These are phyloP conservation scores for Oreochromis grahami DNA, from an alignment of 2,797 vertebrate genomes.

Conservation along the genomic window DNA sequence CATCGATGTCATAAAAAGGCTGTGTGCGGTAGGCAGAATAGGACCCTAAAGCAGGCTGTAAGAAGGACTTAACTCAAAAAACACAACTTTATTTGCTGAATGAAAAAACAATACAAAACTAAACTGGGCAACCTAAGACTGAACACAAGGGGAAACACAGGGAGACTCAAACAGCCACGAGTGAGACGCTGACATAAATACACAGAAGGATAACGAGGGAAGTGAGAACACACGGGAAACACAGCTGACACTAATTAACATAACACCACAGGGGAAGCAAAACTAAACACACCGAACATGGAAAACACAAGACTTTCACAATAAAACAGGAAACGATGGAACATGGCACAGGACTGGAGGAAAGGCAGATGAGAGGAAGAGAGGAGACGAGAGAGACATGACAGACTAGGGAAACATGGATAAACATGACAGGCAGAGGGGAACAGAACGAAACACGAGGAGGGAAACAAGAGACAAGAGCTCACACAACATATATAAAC, in stretches of 20 bases:
- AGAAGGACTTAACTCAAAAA: neutral
- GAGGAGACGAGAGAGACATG: no score
- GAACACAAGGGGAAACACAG: neutral
- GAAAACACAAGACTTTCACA: neutral
- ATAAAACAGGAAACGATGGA: neutral
- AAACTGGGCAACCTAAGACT: neutral
- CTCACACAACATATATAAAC: no score
- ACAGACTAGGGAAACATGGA: no score
- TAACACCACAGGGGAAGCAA: neutral
- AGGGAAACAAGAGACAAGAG: no score
- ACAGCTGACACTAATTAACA: neutral
- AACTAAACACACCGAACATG: neutral
- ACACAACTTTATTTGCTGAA: neutral
- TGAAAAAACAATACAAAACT: neutral
- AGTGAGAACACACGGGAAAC: neutral
- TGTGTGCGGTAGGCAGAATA: neutral
- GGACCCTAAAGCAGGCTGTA: neutral
- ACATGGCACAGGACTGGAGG: no score
- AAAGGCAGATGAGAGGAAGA: no score
- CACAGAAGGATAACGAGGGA: neutral
- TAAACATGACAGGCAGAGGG: no score
- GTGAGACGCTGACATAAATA: neutral
- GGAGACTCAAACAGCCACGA: neutral
- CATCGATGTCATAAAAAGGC: neutral
- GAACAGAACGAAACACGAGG: no score